Conservation (phyloP, 2,797 vertebrate species). For the Eulemur albifrons region DNA sequence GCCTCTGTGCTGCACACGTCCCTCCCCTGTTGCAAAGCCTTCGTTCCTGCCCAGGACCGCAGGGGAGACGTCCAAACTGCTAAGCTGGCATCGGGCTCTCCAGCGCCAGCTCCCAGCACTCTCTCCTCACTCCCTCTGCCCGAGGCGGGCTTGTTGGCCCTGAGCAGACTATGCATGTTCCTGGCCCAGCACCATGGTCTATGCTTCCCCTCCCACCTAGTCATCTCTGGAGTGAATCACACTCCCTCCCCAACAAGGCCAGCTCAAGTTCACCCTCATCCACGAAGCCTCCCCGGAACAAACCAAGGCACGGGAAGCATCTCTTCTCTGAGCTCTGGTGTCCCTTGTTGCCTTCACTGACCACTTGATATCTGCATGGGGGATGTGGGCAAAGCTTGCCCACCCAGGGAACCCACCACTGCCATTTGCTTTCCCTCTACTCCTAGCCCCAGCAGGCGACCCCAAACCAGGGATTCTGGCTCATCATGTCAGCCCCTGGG, state of each 20-base stretch:
- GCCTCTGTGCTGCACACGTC: no score
- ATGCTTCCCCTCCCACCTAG: rapidly evolving
- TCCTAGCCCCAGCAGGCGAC: neutral
- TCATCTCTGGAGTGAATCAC: neutral
- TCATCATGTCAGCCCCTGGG: neutral
- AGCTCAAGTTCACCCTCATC: neutral
- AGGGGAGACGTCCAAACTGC: neutral
- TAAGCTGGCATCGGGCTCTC: neutral
- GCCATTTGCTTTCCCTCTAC: neutral
- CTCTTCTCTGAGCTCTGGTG: neutral
- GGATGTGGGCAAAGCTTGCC: neutral
- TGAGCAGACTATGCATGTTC: no score
- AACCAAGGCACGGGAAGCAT: rapidly evolving
- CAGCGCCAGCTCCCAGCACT: neutral
- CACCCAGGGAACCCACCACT: neutral
- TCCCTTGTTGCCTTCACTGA: neutral
- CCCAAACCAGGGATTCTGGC: neutral
- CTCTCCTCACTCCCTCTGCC: neutral
- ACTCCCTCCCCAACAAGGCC: neutral
- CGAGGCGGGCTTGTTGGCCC: neutral
- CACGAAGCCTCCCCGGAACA: neutral
- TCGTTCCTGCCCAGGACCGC: rapidly evolving
- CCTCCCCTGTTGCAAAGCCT: neutral
- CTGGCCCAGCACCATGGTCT: neutral
- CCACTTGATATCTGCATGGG: neutral